Evolutionary conservation across 2,797 vertebrate species (phyloP), one percentile per base, ranked within the genome.

Genomic region (Antrozous pallidus): DNA sequence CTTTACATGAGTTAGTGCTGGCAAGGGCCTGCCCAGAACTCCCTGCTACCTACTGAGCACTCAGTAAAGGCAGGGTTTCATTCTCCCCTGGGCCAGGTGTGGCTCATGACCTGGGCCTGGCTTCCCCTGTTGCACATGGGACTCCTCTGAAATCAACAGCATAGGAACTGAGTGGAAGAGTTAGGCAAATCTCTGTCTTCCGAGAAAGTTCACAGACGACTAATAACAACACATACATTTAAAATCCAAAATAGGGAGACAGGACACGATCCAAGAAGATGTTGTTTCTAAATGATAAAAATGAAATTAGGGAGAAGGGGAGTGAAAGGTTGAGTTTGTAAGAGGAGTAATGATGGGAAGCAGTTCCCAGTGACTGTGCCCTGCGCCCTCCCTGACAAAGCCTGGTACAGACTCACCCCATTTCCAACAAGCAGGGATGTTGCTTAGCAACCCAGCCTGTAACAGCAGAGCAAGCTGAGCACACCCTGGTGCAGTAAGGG

Each of bases 391-490:
- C 88, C 8, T 13, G 11, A 33, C 56, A 75, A 77, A 42, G 77
- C 70, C 65, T 88, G 58, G 33, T 87, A 90, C 77, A 77, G 67
- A n/a, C 36, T 83, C 33, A 86, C 33, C 63, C 78, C 65, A 31
- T 82, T 96, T 90, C 58, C 70, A 86, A 28, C 51, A 75, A 77
- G 70, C 81, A 81, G 20, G 5, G 8, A 70, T 28, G 91, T 93
- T 92, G 83, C 49, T 95, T 47, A 97, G 92, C 54, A 95, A 96
- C 95, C 61, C 87, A 80, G n/a, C 61, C 58, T 31, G 73, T 61
- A 69, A 84, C 20, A 8, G 9, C 2, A 14, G 63, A 67, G 49
- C 2, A 12, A 85, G 49, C 40, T 67, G 74, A 16, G 58, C 31
- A 33, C 20, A 3, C 49, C 13, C 31, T 36, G 47, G 0, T 0